Evolutionary conservation across 2,888 invertebrate species (phyloP), one percentile per base, ranked within the genome.

Genomic region (Timema podura): DNA sequence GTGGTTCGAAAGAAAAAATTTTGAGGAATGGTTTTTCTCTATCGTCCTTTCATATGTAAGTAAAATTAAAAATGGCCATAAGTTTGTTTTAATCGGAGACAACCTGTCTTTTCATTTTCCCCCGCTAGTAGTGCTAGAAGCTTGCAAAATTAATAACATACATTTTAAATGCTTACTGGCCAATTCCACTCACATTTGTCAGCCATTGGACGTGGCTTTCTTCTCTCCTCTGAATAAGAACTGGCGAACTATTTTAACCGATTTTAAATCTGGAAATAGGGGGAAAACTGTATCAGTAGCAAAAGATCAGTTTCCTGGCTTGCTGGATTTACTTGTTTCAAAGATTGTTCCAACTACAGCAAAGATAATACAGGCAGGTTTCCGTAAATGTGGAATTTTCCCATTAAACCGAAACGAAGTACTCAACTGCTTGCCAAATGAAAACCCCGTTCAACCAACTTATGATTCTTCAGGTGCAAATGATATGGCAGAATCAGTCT

Each of bases 1-100:
- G 5, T 79, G 79, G 79, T 77, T 79, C 73, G 75, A 77, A 65
- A 47, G 16, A 0, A 7, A 16, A 47, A 44, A 64, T 15, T 72
- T 72, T 69, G 44, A 70, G 30, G 69, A 72, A 57, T 72, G 72
- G 71, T 71, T 71, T 48, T 44, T 16, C 49, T 70, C n/a, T 11
- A 59, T 61, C 45, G 69, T 15, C 57, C 69, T 54, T 5, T 45
- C 61, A 61, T 61, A 6, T 61, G 61, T 15, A 61, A 8, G 30
- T 5, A 61, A 1, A 11, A 45, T 8, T n/a, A 10, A 6, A 30
- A 61, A 61, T 30, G 6, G 13, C 15, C 16, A 61, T 30, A 61
- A 11, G 61, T 61, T 61, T 61, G 10, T 57, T 57, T n/a, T 30
- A n/a, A n/a, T n/a, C 3, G 8, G 57, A 16, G 70, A 70, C 15